Evolutionary conservation across 2,888 invertebrate genomes (phyloP), one percentile per base, ranked within the genome.

Genomic region (Argyresthia goedartella): DNA sequence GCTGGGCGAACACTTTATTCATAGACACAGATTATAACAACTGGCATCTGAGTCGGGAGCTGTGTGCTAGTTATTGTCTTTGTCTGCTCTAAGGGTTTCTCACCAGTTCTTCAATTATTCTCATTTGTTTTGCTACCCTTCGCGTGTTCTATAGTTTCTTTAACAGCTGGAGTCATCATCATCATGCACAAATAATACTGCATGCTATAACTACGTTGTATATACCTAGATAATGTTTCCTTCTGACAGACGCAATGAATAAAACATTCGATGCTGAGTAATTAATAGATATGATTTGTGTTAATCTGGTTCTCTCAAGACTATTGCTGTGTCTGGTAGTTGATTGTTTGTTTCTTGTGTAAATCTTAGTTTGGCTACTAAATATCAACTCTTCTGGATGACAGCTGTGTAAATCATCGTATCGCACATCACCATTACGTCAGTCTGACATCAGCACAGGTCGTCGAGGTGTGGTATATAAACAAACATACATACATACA

Each of bases 401-500:
- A 15, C 49, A 66, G 61, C 66, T 65, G 25, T 25, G 25, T 25
- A 25, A 25, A 25, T 25, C 6, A 57, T 62, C 61, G 55, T 63
- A 61, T 52, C 53, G 54, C 60, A 63, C 60, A 60, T 60, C 63
- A 64, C 55, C 63, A 67, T 67, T 54, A 57, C 64, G 59, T 48
- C 35, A 48, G 42, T 64, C 60, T 65, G 70, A 67, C 69, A 69
- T 67, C 64, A 66, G 67, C 68, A 65, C 67, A 58, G 25, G 58
- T 56, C 60, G 52, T 53, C 55, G 60, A 65, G 70, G 68, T 65
- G 73, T 71, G 73, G 72, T 67, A 64, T 62, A 60, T 61, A 60
- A 60, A 67, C 48, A 48, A 36, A 48, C 35, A 35, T 14, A 46
- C 45, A 45, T 45, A 25, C 45, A 45, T 45, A 25, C 11, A 25